phyloP scores from a whole-genome alignment of 2,113 vertebrate genomes.

The Xyliphius kryptos region DNA sequence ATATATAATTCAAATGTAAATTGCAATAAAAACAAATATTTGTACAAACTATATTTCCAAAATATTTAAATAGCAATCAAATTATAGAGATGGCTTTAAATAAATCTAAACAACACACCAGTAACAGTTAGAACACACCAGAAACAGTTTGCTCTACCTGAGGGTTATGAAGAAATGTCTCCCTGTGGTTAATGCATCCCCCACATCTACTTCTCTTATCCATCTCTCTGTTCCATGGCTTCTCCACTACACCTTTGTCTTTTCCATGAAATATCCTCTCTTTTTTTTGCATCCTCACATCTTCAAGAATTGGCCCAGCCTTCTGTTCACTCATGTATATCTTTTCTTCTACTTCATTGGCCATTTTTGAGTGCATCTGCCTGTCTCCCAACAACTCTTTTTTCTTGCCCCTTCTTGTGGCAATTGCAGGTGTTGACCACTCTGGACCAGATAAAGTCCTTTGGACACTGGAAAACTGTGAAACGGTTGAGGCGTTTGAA shows the following conservation, averaged over 20 bases:
- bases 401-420: constrained; percentile 47
- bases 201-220: constrained; percentile 68
- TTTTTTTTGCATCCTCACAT: constrained; percentile 16
- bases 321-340: constrained; percentile 8
- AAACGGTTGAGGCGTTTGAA: neutral
- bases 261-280: constrained; percentile 5
- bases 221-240: constrained; percentile 43
- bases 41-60: no score
- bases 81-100: no score
- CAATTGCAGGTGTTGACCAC: constrained; percentile 7
- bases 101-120: no score
- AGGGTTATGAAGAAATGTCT: constrained; percentile 73
- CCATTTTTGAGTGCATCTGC: constrained; percentile 14
- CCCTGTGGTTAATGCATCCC: constrained; percentile 72
- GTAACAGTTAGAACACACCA: no score
- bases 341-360: constrained; percentile 3
- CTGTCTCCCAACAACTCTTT: constrained; percentile 52
- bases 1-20: no score
- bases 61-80: no score
- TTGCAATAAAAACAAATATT: no score
- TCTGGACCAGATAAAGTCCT: constrained; percentile 1
- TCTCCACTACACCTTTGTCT: constrained; percentile 20
- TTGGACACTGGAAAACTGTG: constrained; percentile 2
- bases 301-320: neutral
- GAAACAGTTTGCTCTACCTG: constrained; percentile 53